Percentiles rank a stretch among this genome's conserved stretches.
phyloP scores from a whole-genome alignment of 2,113 vertebrate genomes.

The Salvator merianae region DNA sequence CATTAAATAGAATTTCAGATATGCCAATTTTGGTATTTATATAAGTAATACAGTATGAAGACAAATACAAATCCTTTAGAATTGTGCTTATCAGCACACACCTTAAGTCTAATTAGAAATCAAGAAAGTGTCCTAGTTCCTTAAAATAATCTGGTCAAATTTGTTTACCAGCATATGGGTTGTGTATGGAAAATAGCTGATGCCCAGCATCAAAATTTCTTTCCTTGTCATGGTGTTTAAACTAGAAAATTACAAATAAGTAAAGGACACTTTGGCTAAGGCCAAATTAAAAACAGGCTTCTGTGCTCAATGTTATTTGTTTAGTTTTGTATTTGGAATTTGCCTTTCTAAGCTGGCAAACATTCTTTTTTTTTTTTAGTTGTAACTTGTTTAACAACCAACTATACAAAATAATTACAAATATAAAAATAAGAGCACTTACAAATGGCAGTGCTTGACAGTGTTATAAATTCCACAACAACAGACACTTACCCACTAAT shows the following conservation, averaged over 20 bases:
- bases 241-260: slow-evolving; percentile 64
- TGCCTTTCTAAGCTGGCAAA: too few species aligned
- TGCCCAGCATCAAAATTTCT: slow-evolving; percentile 46
- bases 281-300: too few species aligned
- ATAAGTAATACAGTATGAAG: slow-evolving; percentile 68
- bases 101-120: slow-evolving; percentile 46
- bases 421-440: too few species aligned
- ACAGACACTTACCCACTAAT: too few species aligned
- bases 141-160: slow-evolving; percentile 26
- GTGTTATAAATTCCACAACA: too few species aligned
- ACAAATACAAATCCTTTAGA: slow-evolving; percentile 66
- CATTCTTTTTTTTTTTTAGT: too few species aligned
- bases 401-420: too few species aligned
- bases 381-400: too few species aligned
- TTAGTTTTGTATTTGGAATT: too few species aligned
- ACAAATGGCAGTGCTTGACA: too few species aligned
- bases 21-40: slow-evolving; percentile 55
- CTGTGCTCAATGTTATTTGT: too few species aligned
- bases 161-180: slow-evolving; percentile 24
- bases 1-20: slow-evolving; percentile 64
- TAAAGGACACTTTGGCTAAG: slow-evolving; percentile 86
- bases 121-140: slow-evolving; percentile 34
- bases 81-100: slow-evolving; percentile 57
- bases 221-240: slow-evolving; percentile 48
- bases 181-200: slow-evolving; percentile 48